Conservation (phyloP, 1,140 invertebrate species). For the Brachionus angularis region DNA sequence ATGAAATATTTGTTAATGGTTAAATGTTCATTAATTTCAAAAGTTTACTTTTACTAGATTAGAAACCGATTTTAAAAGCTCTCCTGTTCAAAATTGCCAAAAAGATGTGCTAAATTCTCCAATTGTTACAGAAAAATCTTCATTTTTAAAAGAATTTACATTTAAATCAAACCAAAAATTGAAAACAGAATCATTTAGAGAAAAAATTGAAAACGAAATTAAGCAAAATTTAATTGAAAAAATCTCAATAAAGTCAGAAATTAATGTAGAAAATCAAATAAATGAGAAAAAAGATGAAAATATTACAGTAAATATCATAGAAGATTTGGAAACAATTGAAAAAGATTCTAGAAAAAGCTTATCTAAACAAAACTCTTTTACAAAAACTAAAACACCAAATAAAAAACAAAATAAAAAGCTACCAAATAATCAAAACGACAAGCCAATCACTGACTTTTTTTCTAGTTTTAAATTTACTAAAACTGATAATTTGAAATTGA, state of each 20-base stretch:
- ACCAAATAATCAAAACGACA: neutral
- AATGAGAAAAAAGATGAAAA: no score
- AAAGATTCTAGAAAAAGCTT: neutral
- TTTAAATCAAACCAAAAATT: neutral
- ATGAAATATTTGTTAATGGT: neutral
- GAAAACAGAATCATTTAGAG: neutral
- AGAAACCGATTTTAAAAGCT: constrained; percentile 16
- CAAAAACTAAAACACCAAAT: neutral
- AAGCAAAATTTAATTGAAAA: no score
- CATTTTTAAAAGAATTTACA: neutral
- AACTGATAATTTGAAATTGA: constrained; percentile 10
- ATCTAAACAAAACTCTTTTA: neutral
- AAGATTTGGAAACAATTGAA: neutral
- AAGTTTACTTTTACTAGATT: neutral
- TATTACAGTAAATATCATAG: no score
- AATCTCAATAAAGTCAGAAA: no score
- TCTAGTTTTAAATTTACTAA: constrained; percentile 2
- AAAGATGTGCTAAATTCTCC: neutral
- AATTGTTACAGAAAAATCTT: constrained; percentile 9
- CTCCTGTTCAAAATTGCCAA: constrained; percentile 1
- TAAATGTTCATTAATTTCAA: neutral
- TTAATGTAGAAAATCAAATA: no score
- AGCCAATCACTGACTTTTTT: constrained; percentile 34
- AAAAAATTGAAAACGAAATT: neutral
- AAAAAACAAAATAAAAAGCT: neutral